Evolutionary conservation across 2,797 vertebrate genomes (phyloP).

Genomic region (Channa striata): DNA sequence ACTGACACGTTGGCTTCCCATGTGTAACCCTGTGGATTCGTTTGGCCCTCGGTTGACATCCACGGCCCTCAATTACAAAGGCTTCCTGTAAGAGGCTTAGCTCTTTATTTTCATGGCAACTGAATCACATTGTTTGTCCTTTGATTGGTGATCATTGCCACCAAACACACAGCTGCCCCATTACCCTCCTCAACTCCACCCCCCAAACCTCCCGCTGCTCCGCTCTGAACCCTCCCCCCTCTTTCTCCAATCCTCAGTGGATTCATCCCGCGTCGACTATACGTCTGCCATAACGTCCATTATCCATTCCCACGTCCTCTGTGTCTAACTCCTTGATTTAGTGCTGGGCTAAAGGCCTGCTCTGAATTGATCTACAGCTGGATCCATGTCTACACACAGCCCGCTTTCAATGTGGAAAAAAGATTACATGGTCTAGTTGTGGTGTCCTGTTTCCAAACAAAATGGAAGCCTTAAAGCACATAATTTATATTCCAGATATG

Average conservation of each 20-base stretch:
- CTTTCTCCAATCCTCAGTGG: constrained; percentile 55
- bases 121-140: constrained; percentile 66
- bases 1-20: not conserved
- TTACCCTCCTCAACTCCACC: constrained; percentile 57
- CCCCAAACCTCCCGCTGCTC: constrained; percentile 16
- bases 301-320: constrained; percentile 62
- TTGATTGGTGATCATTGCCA: constrained; percentile 69
- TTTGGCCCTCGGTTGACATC: constrained; percentile 38
- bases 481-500: constrained; percentile 30
- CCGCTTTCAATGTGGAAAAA: constrained; percentile 26
- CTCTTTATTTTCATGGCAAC: constrained; percentile 60
- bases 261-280: constrained; percentile 54
- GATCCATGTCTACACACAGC: constrained; percentile 43
- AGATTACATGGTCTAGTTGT: constrained; percentile 29
- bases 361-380: constrained; percentile 58
- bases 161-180: constrained; percentile 75
- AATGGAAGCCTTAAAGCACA: constrained; percentile 10
- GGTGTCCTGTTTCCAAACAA: constrained; percentile 35
- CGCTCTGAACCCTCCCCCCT: constrained; percentile 20
- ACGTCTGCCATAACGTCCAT: constrained; percentile 72
- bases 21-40: not conserved
- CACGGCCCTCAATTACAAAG: constrained; percentile 18
- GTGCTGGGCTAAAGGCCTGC: constrained; percentile 40
- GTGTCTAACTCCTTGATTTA: constrained; percentile 69
- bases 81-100: constrained; percentile 38